phyloP scores from a whole-genome alignment of 1,140 invertebrate genomes.

The Monomorium pharaonis region DNA sequence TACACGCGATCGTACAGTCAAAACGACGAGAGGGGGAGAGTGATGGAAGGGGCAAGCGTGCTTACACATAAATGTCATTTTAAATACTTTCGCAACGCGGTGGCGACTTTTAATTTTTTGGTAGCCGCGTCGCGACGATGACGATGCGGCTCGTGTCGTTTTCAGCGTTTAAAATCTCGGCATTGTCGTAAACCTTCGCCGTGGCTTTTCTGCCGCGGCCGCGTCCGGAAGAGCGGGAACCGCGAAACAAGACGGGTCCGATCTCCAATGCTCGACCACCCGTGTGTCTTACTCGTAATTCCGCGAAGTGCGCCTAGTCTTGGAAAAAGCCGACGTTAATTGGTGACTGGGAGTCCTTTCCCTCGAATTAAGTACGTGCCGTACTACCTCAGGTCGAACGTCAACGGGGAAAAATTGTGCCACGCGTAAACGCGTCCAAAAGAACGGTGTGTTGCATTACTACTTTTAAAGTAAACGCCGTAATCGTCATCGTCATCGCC shows the following conservation, averaged over 20 bases:
- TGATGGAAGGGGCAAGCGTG: constrained; percentile 10
- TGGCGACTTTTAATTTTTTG: constrained; percentile 26
- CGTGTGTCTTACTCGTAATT: neutral
- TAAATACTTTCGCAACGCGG: constrained; percentile 17
- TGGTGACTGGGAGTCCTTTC: neutral
- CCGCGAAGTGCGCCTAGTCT: neutral
- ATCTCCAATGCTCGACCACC: neutral
- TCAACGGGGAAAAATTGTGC: constrained; percentile 49
- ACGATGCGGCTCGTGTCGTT: neutral
- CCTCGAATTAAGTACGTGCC: neutral
- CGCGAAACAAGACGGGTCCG: neutral
- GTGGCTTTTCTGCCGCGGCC: neutral
- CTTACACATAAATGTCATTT: constrained; percentile 23
- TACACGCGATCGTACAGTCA: constrained; percentile 5
- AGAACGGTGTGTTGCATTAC: constrained; percentile 44
- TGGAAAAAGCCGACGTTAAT: neutral
- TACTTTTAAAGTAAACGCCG: constrained; percentile 37
- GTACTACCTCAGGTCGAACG: neutral
- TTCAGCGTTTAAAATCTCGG: neutral
- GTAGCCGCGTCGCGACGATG: neutral
- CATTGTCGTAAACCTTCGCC: neutral
- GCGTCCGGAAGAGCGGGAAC: neutral
- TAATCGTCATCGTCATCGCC: constrained; percentile 10
- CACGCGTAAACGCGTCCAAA: constrained; percentile 48
- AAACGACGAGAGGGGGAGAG: constrained; percentile 5